phyloP scores from a whole-genome alignment of 1,140 invertebrate species.

The Drosophila sulfurigaster region DNA sequence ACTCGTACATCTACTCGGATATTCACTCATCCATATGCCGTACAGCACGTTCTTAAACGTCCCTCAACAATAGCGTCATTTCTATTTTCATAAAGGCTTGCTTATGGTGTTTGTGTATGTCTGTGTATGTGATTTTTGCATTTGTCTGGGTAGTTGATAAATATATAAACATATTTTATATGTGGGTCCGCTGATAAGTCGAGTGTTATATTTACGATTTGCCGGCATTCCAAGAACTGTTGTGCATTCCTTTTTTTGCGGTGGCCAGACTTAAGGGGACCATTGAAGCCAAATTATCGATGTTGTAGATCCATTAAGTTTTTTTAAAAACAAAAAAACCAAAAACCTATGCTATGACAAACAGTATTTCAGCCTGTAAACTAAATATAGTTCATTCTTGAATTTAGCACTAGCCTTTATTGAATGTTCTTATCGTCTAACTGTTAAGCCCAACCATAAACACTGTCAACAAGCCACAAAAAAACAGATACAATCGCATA shows the following conservation, averaged over 20 bases:
- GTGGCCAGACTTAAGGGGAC: slow-evolving; percentile 32
- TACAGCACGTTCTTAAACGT: slow-evolving; percentile 24
- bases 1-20: neutral
- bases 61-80: slow-evolving; percentile 68
- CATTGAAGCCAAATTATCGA: neutral
- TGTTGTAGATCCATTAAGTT: neutral
- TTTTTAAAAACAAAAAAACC: too few relatives aligned
- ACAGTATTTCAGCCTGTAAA: too few relatives aligned
- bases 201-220: slow-evolving; percentile 47
- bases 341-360: too few relatives aligned
- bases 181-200: slow-evolving; percentile 35
- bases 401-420: slow-evolving; percentile 23
- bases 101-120: slow-evolving; percentile 30
- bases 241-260: slow-evolving; percentile 4
- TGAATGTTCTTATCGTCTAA: slow-evolving; percentile 39
- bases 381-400: neutral
- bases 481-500: slow-evolving; percentile 35
- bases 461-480: slow-evolving; percentile 33
- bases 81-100: slow-evolving; percentile 76
- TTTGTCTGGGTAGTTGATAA: slow-evolving; percentile 60
- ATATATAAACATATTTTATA: slow-evolving; percentile 30
- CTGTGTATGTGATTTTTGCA: slow-evolving; percentile 47
- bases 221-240: slow-evolving; percentile 36
- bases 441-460: slow-evolving; percentile 52
- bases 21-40: slow-evolving; percentile 2